Evolutionary conservation across 2,888 invertebrate genomes (phyloP).

Genomic region (Tillus elongatus): DNA sequence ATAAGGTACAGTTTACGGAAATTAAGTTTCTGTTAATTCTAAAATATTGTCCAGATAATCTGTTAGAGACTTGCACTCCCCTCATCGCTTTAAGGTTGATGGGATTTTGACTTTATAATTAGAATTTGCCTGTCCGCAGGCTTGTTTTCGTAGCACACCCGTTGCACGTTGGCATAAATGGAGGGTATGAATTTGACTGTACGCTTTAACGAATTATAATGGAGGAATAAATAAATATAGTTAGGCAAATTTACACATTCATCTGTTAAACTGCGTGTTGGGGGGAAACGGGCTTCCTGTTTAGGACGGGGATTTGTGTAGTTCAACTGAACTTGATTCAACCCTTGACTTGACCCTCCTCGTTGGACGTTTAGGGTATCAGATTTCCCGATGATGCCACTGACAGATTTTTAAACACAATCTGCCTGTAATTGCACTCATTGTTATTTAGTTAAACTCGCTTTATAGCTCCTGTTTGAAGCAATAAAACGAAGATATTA

Average conservation of each 20-base stretch:
- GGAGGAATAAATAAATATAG: conserved; percentile 41
- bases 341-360: too few species aligned
- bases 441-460: too few species aligned
- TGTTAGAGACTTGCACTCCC: conserved; percentile 4
- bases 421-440: too few species aligned
- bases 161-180: conserved; percentile 37
- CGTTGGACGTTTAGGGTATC: too few species aligned
- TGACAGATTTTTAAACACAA: too few species aligned
- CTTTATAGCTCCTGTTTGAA: too few species aligned
- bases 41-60: background rate
- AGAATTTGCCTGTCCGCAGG: conserved; percentile 33
- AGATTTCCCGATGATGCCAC: too few species aligned
- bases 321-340: too few species aligned
- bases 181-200: conserved; percentile 40
- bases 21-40: conserved; percentile 1
- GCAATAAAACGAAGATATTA: too few species aligned
- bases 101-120: conserved; percentile 42
- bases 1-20: too few species aligned
- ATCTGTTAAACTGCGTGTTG: conserved; percentile 32
- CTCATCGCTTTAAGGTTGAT: conserved; percentile 14
- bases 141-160: conserved; percentile 35
- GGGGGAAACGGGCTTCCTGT: background rate
- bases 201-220: conserved; percentile 41
- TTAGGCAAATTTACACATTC: conserved; percentile 42
- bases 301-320: too few species aligned